Evolutionary conservation across 2,113 vertebrate genomes (phyloP), one percentile per base, ranked within the genome.

Genomic region (Haplochromis burtoni): DNA sequence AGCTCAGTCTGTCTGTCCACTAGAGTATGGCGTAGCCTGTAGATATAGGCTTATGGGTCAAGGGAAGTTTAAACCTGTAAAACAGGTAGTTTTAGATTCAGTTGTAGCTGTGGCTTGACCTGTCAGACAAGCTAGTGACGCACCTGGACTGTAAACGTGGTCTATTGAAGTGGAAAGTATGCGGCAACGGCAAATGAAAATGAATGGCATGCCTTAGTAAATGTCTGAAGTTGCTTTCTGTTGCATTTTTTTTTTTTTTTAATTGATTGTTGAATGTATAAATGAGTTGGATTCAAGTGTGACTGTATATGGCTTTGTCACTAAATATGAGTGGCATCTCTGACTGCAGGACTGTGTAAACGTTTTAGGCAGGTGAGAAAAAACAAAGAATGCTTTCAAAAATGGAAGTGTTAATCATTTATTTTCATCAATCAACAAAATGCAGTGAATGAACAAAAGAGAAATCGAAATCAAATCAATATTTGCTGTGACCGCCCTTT

Each of bases 11-110:
- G 21, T 45, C 47, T 78, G 59, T 71, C 53, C 9, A 3, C 29
- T 81, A 40, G n/a, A 45, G 33, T 26, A 2, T 26, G 9, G 9
- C 11, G 3, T 29, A 29, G 7, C 81, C 73, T 86, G 19, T 80
- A 59, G 66, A 81, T 87, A 4, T 88, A 88, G 55, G 49, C 82
- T 85, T 90, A 78, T 89, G 59, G 93, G 92, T 94, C 90, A 92
- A 83, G 40, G 55, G 40, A 88, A 86, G 88, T 35, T 33, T 38
- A 57, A 95, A 92, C 95, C 92, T 86, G 96, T 92, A 81, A 40
- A 94, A 42, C 94, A 80, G 90, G 94, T 92, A 42, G 85, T 79
- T 33, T 87, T 86, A 53, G 76, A 73, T 83, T 85, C 6, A 47
- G 80, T 88, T 68, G 78, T 45, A 14, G 5, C 63, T 87, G 73